These are phyloP conservation scores for Pseudochaenichthys georgianus DNA, from an alignment of 2,797 vertebrate species.

Conservation along the genomic window DNA sequence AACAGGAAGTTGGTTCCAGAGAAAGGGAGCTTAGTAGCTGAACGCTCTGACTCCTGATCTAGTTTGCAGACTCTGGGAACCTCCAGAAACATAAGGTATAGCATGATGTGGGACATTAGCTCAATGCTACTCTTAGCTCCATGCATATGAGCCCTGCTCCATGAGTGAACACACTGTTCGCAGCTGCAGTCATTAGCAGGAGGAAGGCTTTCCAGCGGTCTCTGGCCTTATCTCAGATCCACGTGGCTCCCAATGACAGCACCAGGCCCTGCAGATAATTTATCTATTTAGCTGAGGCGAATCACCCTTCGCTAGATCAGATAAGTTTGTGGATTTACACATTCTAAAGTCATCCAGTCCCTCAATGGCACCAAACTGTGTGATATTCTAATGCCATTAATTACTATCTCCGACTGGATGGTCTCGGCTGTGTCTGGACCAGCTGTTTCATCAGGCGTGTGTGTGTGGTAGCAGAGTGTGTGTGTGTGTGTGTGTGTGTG, in stretches of 20 bases:
- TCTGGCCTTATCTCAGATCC: conserved; percentile 74
- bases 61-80: no score
- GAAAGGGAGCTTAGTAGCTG: no score
- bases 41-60: no score
- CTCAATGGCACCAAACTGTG: conserved; percentile 83
- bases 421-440: conserved; percentile 83
- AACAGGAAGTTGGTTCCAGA: no score
- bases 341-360: conserved; percentile 85
- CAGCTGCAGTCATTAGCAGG: conserved; percentile 73
- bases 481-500: conserved; percentile 19
- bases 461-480: conserved; percentile 7
- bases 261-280: conserved; percentile 77
- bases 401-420: conserved; percentile 87
- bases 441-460: conserved; percentile 82
- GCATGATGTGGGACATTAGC: conserved; percentile 10
- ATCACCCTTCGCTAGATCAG: conserved; percentile 75
- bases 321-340: conserved; percentile 83
- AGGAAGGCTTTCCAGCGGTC: conserved; percentile 63
- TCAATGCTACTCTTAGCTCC: conserved; percentile 19
- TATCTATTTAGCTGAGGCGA: conserved; percentile 80
- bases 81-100: conserved; percentile 13
- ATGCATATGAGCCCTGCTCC: conserved; percentile 28
- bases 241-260: conserved; percentile 68
- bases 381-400: conserved; percentile 86
- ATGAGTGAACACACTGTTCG: conserved; percentile 59